Percentiles rank a stretch among this genome's conserved stretches.
Evolutionary conservation across 2,888 invertebrate species (phyloP).

Genomic region (Eristalis pertinax): DNA sequence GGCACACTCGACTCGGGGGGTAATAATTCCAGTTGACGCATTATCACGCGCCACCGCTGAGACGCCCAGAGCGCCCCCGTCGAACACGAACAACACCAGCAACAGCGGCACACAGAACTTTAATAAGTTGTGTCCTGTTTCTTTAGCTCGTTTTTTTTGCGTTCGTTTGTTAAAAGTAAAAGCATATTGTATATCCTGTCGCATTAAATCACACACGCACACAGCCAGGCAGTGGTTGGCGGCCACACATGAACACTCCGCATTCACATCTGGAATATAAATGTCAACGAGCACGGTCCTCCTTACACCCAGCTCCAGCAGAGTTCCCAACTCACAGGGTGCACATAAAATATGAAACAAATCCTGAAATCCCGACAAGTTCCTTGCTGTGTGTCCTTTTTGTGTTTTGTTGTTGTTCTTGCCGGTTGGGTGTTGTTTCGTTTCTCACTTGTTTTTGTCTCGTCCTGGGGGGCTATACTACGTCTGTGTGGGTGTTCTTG

Average conservation of each 20-base stretch:
- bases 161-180: slow-evolving; percentile 50
- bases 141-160: slow-evolving; percentile 11
- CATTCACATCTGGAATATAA: slow-evolving; percentile 52
- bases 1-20: neutral
- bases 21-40: slow-evolving; percentile 62
- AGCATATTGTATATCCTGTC: slow-evolving; percentile 66
- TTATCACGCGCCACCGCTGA: slow-evolving; percentile 59
- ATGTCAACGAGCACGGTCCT: slow-evolving; percentile 22
- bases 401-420: slow-evolving; percentile 11
- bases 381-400: slow-evolving; percentile 11
- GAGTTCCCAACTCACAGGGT: slow-evolving; percentile 59
- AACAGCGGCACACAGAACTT: slow-evolving; percentile 35
- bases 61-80: slow-evolving; percentile 18
- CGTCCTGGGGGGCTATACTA: neutral
- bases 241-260: slow-evolving; percentile 40
- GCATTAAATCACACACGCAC: slow-evolving; percentile 60
- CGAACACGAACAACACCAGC: slow-evolving; percentile 26
- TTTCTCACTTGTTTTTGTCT: slow-evolving; percentile 28
- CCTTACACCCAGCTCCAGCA: neutral
- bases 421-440: neutral
- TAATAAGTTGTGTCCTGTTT: slow-evolving; percentile 38
- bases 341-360: slow-evolving; percentile 69
- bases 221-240: slow-evolving; percentile 2
- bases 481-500: neutral
- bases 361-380: slow-evolving; percentile 62